These are phyloP conservation scores for Littorina saxatilis DNA, from an alignment of 1,140 invertebrate species.

Conservation along the genomic window DNA sequence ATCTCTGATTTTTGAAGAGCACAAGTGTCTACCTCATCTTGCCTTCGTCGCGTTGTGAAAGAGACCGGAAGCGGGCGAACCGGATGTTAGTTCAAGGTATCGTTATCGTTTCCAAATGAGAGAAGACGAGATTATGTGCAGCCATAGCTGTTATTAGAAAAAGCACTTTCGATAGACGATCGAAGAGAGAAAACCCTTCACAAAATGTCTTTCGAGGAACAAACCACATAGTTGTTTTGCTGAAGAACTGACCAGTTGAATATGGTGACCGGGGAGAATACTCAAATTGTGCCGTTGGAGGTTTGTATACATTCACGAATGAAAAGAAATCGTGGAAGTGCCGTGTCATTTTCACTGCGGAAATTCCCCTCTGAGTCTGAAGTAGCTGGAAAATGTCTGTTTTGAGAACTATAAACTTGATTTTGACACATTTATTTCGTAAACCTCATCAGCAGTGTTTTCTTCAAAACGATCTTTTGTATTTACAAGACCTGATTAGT, in stretches of 20 bases:
- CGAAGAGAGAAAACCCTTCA: slow-evolving; percentile 5
- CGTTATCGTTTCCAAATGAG: slow-evolving; percentile 17
- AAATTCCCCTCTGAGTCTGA: no score
- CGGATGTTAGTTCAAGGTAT: slow-evolving; percentile 11
- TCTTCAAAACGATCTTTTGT: no score
- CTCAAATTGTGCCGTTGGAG: slow-evolving; percentile 64
- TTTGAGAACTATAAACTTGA: no score
- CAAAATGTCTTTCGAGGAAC: slow-evolving; percentile 1
- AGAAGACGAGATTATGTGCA: slow-evolving; percentile 32
- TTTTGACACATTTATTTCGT: no score
- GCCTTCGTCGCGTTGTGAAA: neutral
- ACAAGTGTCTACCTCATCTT: slow-evolving; percentile 32
- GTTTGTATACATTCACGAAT: slow-evolving; percentile 43
- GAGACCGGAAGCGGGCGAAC: slow-evolving; percentile 18
- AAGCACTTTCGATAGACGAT: slow-evolving; percentile 34
- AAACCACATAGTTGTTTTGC: slow-evolving; percentile 1
- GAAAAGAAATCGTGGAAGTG: neutral
- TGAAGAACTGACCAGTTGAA: slow-evolving; percentile 13
- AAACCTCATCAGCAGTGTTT: no score
- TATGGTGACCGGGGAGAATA: slow-evolving; percentile 68
- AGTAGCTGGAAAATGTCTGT: no score
- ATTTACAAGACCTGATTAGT: no score
- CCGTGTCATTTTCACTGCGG: slow-evolving; percentile 9
- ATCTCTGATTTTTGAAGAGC: neutral
- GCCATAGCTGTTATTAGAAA: slow-evolving; percentile 33